Base-by-base conservation (phyloP, 2,797 vertebrate species). In the Scleropages formosus region DNA sequence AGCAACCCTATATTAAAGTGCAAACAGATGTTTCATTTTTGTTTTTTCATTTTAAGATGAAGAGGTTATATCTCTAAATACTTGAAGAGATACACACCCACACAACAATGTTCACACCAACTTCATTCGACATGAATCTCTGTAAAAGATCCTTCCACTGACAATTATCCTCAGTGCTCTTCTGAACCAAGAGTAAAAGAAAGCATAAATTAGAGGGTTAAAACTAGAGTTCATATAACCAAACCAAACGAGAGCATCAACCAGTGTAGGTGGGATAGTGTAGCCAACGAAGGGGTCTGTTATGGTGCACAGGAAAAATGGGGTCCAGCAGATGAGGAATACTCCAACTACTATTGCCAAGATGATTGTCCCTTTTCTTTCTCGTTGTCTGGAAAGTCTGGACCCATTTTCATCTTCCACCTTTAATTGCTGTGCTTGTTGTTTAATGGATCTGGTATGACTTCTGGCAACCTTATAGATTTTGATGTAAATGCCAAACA, bases 391-490 rank as follows among this genome's bases (percentile, higher is more conserved):
- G n/a, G 46, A 65, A 15, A 65, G 63, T 26, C 15, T 31, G 39
- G 12, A 65, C 18, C 63, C 13, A 39, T 65, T 65, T 27, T 18
- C 16, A 44, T 65, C 63, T 4, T 65, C 8, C 26, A 31, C 15
- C 8, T 18, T 65, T 56, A 60, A 3, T 31, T 12, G 27, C 15
- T 22, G 11, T 2, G 80, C 81, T 71, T 77, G 72, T 70, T 80
- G 39, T 39, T 87, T 86, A 16, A 95, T 95, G 67, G 87, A 91
- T 79, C 77, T 89, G 22, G 85, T 88, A 65, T 96, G 95, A 53
- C 73, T 90, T 74, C 86, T 90, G 4, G 94, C 95, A 71, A 94
- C 85, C n/a, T 87, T 77, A 8, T 94, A 95, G 83, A 97, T 94
- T 81, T 92, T 96, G 1, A 85, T 82, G 27, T 96, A 96, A 75